A percentile compares a stretch with the other conserved stretches of the same genome.
These are phyloP conservation scores for Lycia hirtaria DNA, from an alignment of 2,888 invertebrate genomes.

Conservation along the genomic window DNA sequence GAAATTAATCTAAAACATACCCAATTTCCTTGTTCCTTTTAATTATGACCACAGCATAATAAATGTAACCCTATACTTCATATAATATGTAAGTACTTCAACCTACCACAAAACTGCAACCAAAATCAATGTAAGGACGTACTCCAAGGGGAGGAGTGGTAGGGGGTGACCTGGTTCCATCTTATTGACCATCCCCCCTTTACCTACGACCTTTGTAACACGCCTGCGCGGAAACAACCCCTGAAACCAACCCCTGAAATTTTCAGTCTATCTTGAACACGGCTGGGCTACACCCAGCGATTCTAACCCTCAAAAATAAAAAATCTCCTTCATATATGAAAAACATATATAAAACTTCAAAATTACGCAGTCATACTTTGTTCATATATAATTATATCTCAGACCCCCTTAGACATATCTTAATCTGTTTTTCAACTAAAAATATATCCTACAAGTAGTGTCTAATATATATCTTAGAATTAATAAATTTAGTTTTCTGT, in stretches of 20 bases:
- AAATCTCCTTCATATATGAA: slow-evolving; percentile 70
- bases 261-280: slow-evolving; percentile 60
- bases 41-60: neutral
- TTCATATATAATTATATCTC: slow-evolving; percentile 59
- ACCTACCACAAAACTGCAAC: slow-evolving; percentile 25
- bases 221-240: slow-evolving; percentile 64
- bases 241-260: slow-evolving; percentile 48
- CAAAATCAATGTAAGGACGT: slow-evolving; percentile 37
- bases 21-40: neutral
- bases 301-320: slow-evolving; percentile 44
- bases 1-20: neutral
- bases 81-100: too few relatives aligned
- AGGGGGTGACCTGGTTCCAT: slow-evolving; percentile 61
- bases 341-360: slow-evolving; percentile 66
- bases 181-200: slow-evolving; percentile 58
- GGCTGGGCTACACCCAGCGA: slow-evolving; percentile 45
- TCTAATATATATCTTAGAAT: slow-evolving; percentile 30
- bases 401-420: slow-evolving; percentile 67
- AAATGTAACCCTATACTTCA: neutral
- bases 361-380: slow-evolving; percentile 50
- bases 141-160: slow-evolving; percentile 10
- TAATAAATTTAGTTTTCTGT: slow-evolving; percentile 24
- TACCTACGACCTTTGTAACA: slow-evolving; percentile 65
- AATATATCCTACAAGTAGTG: slow-evolving; percentile 82
- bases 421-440: slow-evolving; percentile 78